Percentiles rank a stretch among this genome's conserved stretches.
Evolutionary conservation across 1,140 invertebrate species (phyloP).

Genomic region (Holcopasites calliopsidis): DNA sequence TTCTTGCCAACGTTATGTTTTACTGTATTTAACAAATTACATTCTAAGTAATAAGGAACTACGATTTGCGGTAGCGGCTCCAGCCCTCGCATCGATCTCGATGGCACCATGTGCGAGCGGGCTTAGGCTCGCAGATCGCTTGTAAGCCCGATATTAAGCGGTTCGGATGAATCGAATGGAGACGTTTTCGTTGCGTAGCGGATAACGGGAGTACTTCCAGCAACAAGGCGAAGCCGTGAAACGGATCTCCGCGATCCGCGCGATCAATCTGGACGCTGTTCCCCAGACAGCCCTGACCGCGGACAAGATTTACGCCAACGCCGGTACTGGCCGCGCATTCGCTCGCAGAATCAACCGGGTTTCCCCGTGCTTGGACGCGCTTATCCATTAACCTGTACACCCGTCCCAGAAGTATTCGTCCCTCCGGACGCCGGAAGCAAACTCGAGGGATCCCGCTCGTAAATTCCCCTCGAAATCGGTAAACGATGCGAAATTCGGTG

Average conservation of each 20-base stretch:
- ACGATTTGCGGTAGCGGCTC: too few relatives aligned
- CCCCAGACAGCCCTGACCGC: background rate
- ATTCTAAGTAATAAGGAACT: too few relatives aligned
- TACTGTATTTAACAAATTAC: too few relatives aligned
- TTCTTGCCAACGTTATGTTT: too few relatives aligned
- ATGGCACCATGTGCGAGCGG: too few relatives aligned
- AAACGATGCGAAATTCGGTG: conserved; percentile 5
- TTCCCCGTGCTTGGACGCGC: background rate
- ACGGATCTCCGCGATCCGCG: too few relatives aligned
- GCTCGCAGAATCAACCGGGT: conserved; percentile 14
- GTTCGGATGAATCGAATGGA: conserved; percentile 5
- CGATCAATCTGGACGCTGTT: too few relatives aligned
- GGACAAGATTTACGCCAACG: background rate
- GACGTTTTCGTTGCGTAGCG: background rate
- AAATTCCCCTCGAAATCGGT: conserved; percentile 24
- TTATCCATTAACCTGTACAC: conserved; percentile 4
- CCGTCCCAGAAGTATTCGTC: conserved; percentile 10
- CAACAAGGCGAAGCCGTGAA: background rate
- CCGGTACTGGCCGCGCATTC: conserved; percentile 7
- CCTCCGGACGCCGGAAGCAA: background rate
- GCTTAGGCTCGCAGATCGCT: background rate
- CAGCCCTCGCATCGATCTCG: too few relatives aligned
- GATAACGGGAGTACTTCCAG: background rate
- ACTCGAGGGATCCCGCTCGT: conserved; percentile 2
- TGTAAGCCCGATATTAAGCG: conserved; percentile 21